Evolutionary conservation across 37 sponge, comb jelly and placozoan genomes (phyloP).

Genomic region (Ephydatia muelleri): DNA sequence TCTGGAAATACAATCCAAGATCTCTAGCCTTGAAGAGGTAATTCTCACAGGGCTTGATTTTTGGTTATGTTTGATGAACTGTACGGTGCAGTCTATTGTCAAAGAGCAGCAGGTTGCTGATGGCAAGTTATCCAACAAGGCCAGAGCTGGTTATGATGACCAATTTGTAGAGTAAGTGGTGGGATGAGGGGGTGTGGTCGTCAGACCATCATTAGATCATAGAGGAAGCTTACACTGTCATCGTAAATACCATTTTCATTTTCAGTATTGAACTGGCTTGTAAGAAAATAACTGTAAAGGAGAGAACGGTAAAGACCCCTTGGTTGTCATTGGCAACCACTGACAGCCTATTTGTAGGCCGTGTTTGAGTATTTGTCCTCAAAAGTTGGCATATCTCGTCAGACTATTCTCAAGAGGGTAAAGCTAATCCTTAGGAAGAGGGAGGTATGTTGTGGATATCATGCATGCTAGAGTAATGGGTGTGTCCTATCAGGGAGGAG

Average conservation of each 20-base stretch:
- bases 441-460: constrained; percentile 43
- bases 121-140: constrained; percentile 54
- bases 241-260: neutral
- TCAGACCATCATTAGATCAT: neutral
- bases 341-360: constrained; percentile 24
- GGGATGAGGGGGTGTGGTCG: neutral
- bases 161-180: constrained; percentile 46
- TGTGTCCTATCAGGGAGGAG: neutral
- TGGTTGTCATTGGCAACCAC: neutral
- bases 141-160: constrained; percentile 31
- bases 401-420: constrained; percentile 48
- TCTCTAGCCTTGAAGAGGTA: constrained; percentile 45
- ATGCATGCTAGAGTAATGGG: neutral
- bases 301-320: constrained; percentile 13
- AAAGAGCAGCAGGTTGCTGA: constrained; percentile 26
- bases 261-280: constrained; percentile 35
- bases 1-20: neutral
- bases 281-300: constrained; percentile 9
- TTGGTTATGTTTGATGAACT: neutral
- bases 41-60: neutral
- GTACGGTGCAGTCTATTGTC: constrained; percentile 17
- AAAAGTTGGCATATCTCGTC: constrained; percentile 45
- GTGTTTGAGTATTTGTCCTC: constrained; percentile 68
- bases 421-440: constrained; percentile 50
- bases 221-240: no score